A percentile compares a stretch with the other conserved stretches of the same genome.
phyloP scores from a whole-genome alignment of 2,113 vertebrate species.

The Micromys minutus region DNA sequence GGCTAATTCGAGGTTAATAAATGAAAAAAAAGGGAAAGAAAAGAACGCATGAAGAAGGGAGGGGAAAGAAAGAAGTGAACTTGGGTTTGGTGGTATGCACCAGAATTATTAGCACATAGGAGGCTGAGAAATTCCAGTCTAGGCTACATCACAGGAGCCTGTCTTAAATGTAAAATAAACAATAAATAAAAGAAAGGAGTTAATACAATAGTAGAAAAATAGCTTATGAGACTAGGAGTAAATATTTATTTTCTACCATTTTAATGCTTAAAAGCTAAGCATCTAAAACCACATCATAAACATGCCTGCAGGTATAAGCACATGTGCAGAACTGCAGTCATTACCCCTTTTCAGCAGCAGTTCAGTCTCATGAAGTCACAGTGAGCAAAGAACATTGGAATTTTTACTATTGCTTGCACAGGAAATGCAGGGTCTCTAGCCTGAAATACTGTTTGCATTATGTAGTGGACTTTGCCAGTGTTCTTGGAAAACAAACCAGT shows the following conservation, averaged over 20 bases:
- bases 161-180: background rate
- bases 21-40: background rate
- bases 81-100: background rate
- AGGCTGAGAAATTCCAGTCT: background rate
- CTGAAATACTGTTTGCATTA: background rate
- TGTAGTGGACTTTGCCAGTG: background rate
- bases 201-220: background rate
- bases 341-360: background rate
- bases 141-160: background rate
- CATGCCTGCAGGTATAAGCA: background rate
- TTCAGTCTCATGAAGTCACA: background rate
- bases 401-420: background rate
- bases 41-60: accelerated
- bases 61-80: background rate
- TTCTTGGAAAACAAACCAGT: background rate
- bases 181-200: background rate
- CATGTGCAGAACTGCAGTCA: background rate
- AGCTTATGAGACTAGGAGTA: background rate
- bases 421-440: background rate
- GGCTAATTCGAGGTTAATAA: background rate
- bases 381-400: background rate
- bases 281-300: background rate
- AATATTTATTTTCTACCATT: background rate
- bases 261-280: background rate
- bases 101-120: background rate